Conservation (phyloP, 2,797 vertebrate species). For the Crocodylus rhombifer region DNA sequence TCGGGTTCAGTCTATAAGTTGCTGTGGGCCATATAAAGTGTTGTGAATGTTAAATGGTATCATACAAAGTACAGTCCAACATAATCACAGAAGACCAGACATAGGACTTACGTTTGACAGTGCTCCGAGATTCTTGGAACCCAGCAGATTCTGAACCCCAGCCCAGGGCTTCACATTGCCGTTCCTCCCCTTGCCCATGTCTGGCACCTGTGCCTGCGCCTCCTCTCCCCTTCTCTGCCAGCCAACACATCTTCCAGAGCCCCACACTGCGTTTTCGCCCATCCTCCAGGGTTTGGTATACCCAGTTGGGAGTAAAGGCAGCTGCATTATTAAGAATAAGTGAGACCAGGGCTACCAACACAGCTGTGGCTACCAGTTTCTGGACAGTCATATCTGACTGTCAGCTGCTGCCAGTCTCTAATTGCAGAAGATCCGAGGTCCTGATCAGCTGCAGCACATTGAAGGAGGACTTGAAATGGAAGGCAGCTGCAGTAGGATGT, state of each 20-base stretch:
- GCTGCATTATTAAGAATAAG: conserved; percentile 95
- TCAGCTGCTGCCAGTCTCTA: conserved; percentile 53
- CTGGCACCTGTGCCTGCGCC: conserved; percentile 70
- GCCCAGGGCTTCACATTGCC: conserved; percentile 87
- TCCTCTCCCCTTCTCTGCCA: conserved; percentile 82
- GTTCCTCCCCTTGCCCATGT: conserved; percentile 75
- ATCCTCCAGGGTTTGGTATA: conserved; percentile 92
- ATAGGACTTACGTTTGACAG: conserved; percentile 94
- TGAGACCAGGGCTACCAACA: conserved; percentile 93
- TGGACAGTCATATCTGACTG: conserved; percentile 90
- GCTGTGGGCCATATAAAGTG: background rate
- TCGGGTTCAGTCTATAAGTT: background rate
- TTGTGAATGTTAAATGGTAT: too few relatives aligned
- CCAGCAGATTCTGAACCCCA: conserved; percentile 94
- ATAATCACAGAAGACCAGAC: background rate
- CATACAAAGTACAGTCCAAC: rapidly evolving
- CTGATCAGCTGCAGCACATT: conserved; percentile 69
- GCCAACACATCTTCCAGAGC: conserved; percentile 94
- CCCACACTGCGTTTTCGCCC: conserved; percentile 95
- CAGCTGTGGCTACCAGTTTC: conserved; percentile 93
- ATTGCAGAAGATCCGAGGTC: conserved; percentile 61
- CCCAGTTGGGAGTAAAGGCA: conserved; percentile 96
- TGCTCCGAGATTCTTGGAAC: conserved; percentile 94
- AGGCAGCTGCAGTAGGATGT: conserved; percentile 40
- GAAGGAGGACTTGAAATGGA: conserved; percentile 34